Base-by-base conservation (phyloP, 92 coral and sea anemone genomes). In the Isaurus tuberculatus region DNA sequence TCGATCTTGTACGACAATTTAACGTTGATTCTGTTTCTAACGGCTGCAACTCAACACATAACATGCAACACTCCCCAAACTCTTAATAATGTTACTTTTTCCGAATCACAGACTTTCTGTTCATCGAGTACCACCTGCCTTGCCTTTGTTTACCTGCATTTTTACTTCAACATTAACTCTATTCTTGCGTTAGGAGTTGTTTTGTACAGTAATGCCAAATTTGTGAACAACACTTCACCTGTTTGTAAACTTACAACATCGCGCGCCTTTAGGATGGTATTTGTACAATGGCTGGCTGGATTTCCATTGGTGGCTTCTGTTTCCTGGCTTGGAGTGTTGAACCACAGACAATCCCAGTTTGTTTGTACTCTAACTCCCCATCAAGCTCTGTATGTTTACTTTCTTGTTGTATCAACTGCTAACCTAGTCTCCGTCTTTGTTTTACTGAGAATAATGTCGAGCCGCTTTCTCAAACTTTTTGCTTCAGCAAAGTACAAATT, bases 1-100 rank as follows among this genome's bases (percentile, higher is more conserved):
- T 77, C 82, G 30, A 36, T 77, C 33, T 34, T 77, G 57, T 65
- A 77, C 34, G 82, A 77, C 68, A 77, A 77, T 20, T 37, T 77
- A 8, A 58, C 58, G 69, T 51, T 77, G 31, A 30, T 61, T 2
- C 26, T 77, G 30, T 30, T 77, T 29, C 70, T 77, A 2, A 33
- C 70, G 14, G 82, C 82, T 29, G 25, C 46, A 40, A 20, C 43
- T 8, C 68, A 58, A 28, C 67, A 67, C 20, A 65, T 34, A 8
- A 23, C 26, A 19, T 57, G 51, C 46, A 58, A 19, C 25, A 1
- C 30, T 22, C 13, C 51, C 17, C 23, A 22, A 0, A 34, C 14
- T 75, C 13, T 31, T 9, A 25, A 15, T 36, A 25, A 15, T 7
- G 33, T 57, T 7, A 30, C 17, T 7, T 7, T 74, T 19, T 57